phyloP scores from a whole-genome alignment of 1,140 invertebrate genomes.

The Rhopalosiphum maidis region DNA sequence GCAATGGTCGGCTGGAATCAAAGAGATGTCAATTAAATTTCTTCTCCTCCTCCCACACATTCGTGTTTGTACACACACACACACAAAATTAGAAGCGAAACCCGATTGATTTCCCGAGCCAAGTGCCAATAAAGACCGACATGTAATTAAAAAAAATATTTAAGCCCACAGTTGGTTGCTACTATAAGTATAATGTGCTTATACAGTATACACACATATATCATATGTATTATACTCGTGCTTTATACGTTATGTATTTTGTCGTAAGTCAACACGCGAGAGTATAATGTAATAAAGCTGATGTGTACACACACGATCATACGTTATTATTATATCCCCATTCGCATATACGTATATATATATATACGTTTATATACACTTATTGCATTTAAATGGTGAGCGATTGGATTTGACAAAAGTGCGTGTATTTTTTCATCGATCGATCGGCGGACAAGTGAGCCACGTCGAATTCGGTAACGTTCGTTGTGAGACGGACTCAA shows the following conservation, averaged over 20 bases:
- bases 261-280: not conserved
- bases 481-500: not conserved
- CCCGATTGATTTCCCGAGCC: not conserved
- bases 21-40: conserved; percentile 33
- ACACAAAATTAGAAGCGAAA: not conserved
- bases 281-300: not conserved
- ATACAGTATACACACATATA: not conserved
- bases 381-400: not conserved
- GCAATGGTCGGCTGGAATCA: not conserved
- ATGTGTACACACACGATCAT: not conserved
- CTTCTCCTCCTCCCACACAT: not conserved
- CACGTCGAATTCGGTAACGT: not conserved
- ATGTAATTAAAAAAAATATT: not conserved
- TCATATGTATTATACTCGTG: not conserved
- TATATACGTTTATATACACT: not conserved
- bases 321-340: not conserved
- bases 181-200: not conserved
- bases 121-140: not conserved
- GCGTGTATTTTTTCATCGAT: too few relatives aligned
- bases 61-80: not conserved
- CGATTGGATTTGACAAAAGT: not conserved
- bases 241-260: not conserved
- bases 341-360: not conserved
- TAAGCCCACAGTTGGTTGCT: not conserved
- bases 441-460: not conserved